Evolutionary conservation across 2,113 vertebrate genomes (phyloP), one percentile per base, ranked within the genome.

Genomic region (Acanthochromis polyacanthus): DNA sequence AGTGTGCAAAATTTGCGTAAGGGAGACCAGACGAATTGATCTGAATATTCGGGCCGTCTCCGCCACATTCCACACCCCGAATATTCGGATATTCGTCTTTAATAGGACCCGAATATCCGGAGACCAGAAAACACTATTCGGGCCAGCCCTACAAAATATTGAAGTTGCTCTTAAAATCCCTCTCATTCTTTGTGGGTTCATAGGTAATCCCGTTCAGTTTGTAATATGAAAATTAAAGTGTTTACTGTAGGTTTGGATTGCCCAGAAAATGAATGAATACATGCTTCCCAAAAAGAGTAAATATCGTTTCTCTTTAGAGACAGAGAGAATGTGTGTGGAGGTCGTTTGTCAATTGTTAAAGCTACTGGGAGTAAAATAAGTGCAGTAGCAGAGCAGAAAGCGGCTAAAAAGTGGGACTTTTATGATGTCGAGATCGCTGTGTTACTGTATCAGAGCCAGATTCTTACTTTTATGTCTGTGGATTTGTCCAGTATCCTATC

Each of bases 401-500:
- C 30, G 10, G 61, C 38, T 72, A 58, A 80, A 79, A 79, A 67
- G 46, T 81, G 17, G 5, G 60, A 66, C 43, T 78, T 71, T 78
- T 67, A 79, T 22, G 51, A 71, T 20, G 15, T 30, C 0, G 23
- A 65, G 73, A 78, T 84, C 59, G 81, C 62, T 86, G 60, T 68
- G 10, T 51, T 23, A 15, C 3, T 17, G 15, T 71, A 61, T 76
- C 22, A 25, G 48, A 51, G 50, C 51, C 71, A 81, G 61, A 79
- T 75, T 79, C 32, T 61, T 40, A 40, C 70, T 81, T 25, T 78
- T 77, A 86, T 64, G 56, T 59, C 78, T 57, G 48, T 57, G 78
- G 89, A 88, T 90, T 86, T 83, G 79, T 87, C 70, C 43, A 1
- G 32, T 56, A 69, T 92, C 73, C 74, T 76, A 79, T 86, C 81